Evolutionary conservation across 2,888 invertebrate species (phyloP).

Genomic region (Polydrusus pterygomalis): DNA sequence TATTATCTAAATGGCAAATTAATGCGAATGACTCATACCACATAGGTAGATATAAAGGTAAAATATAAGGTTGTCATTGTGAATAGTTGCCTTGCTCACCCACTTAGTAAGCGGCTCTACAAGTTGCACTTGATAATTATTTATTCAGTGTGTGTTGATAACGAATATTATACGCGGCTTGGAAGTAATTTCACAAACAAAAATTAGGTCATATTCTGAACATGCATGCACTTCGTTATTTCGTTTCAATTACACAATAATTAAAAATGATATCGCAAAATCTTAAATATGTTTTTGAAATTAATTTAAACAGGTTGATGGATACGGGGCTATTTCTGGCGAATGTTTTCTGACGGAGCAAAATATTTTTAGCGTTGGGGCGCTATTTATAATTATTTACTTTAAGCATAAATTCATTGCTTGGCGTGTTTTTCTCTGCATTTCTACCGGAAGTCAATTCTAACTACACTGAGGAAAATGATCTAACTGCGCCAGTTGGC

Average conservation of each 20-base stretch:
- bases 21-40: not conserved
- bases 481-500: too few species aligned
- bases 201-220: slow-evolving; percentile 30
- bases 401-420: too few species aligned
- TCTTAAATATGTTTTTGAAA: not conserved
- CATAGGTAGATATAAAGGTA: not conserved
- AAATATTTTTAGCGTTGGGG: too few species aligned
- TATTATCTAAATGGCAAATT: slow-evolving; percentile 2
- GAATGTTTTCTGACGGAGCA: too few species aligned
- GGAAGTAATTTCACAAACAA: slow-evolving; percentile 11
- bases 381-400: too few species aligned
- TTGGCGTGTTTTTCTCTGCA: too few species aligned
- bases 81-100: slow-evolving; percentile 31
- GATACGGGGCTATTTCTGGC: too few species aligned
- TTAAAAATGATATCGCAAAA: slow-evolving; percentile 1
- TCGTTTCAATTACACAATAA: not conserved
- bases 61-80: slow-evolving; percentile 24
- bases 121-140: slow-evolving; percentile 22
- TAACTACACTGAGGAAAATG: too few species aligned
- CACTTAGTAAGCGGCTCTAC: slow-evolving; percentile 21
- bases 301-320: not conserved
- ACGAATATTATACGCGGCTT: slow-evolving; percentile 20
- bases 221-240: slow-evolving; percentile 1
- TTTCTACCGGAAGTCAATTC: too few species aligned
- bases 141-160: slow-evolving; percentile 31